Evolutionary conservation across 1,140 invertebrate genomes (phyloP).

Genomic region (Metopolophium dirhodum): DNA sequence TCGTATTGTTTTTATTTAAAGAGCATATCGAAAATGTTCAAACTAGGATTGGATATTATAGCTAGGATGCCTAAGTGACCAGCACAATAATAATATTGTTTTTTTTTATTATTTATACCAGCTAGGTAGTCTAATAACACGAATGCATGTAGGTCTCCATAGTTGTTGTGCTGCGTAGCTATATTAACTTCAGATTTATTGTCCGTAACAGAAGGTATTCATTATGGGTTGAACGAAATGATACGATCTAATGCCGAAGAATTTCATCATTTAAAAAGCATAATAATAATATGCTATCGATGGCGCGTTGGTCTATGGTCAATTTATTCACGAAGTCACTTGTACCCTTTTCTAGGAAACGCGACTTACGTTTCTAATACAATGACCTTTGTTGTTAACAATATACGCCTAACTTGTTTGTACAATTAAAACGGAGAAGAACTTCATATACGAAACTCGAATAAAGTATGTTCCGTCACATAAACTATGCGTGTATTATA

Average conservation of each 20-base stretch:
- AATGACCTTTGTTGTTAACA: neutral
- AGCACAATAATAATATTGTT: neutral
- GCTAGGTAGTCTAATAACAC: neutral
- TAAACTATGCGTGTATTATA: neutral
- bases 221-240: neutral
- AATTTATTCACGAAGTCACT: neutral
- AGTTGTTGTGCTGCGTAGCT: too few relatives aligned
- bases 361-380: neutral
- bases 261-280: neutral
- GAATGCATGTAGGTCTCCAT: neutral
- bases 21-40: neutral
- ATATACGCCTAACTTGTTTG: neutral
- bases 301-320: neutral
- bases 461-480: neutral
- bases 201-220: neutral
- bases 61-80: neutral
- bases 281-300: neutral
- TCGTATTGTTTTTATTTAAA: neutral
- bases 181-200: neutral
- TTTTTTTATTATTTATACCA: neutral
- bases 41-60: neutral
- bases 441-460: neutral
- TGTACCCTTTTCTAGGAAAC: neutral
- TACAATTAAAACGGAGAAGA: neutral
- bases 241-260: neutral